Evolutionary conservation across 1,140 invertebrate species (phyloP).

Genomic region (Drosophila repleta): DNA sequence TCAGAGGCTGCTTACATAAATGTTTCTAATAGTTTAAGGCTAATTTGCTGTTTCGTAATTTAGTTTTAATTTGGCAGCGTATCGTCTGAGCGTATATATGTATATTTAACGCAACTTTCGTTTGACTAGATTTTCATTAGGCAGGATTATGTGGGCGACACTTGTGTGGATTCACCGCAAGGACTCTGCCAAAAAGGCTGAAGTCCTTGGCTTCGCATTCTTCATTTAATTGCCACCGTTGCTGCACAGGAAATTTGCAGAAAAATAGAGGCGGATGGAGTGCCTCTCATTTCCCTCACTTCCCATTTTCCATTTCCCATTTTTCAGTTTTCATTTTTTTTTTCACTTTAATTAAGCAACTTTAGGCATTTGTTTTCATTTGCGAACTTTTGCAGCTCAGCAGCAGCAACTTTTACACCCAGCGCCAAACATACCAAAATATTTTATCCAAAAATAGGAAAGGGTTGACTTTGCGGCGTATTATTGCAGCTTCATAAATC

Average conservation of each 20-base stretch:
- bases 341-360: constrained; percentile 61
- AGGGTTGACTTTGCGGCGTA: constrained; percentile 12
- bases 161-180: not conserved
- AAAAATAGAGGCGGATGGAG: constrained; percentile 19
- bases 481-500: not conserved
- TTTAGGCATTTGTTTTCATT: constrained; percentile 64
- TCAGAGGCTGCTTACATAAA: not conserved
- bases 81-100: constrained; percentile 6
- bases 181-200: not conserved
- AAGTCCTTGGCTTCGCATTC: constrained; percentile 21
- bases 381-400: constrained; percentile 45
- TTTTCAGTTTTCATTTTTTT: constrained; percentile 27
- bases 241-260: constrained; percentile 3
- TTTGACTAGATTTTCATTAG: constrained; percentile 22
- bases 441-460: constrained; percentile 20
- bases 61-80: constrained; percentile 21
- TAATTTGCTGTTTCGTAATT: constrained; percentile 23
- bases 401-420: constrained; percentile 37
- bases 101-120: constrained; percentile 18
- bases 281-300: constrained; percentile 17
- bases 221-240: constrained; percentile 37
- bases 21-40: not conserved
- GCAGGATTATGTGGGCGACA: not conserved
- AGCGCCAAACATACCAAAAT: constrained; percentile 22
- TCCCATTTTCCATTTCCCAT: constrained; percentile 34